Conservation (phyloP, 2,113 vertebrate species). For the Pollimyrus isidori region DNA sequence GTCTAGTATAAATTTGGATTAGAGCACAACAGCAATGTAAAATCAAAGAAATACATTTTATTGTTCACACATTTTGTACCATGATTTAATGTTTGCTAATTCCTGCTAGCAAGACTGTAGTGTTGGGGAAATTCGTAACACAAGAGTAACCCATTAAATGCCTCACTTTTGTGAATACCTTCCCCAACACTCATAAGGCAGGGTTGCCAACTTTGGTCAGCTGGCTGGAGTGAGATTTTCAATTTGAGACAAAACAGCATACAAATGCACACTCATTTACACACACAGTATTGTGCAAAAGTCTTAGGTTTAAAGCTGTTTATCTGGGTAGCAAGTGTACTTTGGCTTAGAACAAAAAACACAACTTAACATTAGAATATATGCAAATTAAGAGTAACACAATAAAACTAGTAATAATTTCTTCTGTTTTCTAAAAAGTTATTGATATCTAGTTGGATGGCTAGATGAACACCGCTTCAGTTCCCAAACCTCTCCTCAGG, state of each 20-base stretch:
- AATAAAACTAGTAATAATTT: too few relatives aligned
- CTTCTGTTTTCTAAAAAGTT: too few relatives aligned
- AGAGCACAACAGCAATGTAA: background rate
- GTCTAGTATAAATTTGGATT: background rate
- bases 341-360: too few relatives aligned
- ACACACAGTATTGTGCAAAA: background rate
- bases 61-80: background rate
- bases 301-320: too few relatives aligned
- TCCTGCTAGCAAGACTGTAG: background rate
- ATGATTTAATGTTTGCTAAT: background rate
- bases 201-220: background rate
- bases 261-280: background rate
- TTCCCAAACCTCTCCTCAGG: too few relatives aligned
- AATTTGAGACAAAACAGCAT: background rate
- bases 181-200: background rate
- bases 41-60: background rate
- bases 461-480: too few relatives aligned
- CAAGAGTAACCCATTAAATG: background rate
- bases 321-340: too few relatives aligned
- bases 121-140: background rate
- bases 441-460: too few relatives aligned
- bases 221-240: background rate
- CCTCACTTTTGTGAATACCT: background rate
- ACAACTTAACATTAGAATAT: too few relatives aligned
- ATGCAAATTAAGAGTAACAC: too few relatives aligned